Conservation (phyloP, 2,797 vertebrate genomes). For the Enteromius trimaculatus region DNA sequence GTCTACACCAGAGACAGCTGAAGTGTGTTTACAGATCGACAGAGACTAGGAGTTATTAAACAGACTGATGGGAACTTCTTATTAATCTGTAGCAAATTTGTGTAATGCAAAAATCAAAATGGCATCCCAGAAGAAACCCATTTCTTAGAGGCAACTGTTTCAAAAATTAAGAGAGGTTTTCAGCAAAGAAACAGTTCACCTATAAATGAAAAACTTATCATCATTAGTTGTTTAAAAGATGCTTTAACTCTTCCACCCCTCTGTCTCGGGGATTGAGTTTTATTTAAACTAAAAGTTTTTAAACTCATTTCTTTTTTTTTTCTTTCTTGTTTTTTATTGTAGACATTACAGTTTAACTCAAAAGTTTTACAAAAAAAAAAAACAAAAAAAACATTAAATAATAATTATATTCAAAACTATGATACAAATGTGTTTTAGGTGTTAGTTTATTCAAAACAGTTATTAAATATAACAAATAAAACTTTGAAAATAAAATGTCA, state of each 20-base stretch:
- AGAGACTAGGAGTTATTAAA: slow-evolving; percentile 5
- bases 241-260: not conserved
- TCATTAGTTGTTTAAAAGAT: not conserved
- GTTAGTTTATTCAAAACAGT: no score
- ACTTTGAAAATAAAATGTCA: not conserved
- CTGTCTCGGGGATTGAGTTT: not conserved
- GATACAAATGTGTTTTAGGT: no score
- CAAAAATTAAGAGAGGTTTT: not conserved
- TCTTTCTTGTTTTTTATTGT: not conserved
- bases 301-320: not conserved
- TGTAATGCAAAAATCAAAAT: not conserved
- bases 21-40: not conserved
- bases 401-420: no score
- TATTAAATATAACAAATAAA: no score
- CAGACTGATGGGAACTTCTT: not conserved
- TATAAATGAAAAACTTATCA: not conserved
- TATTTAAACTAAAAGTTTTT: not conserved
- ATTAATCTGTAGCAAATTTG: slow-evolving; percentile 10
- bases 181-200: not conserved
- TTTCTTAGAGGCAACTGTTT: not conserved
- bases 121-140: not conserved
- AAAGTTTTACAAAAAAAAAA: no score
- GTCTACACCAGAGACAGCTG: not conserved
- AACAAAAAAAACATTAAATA: no score
- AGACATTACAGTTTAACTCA: no score